A percentile compares a stretch with the other conserved stretches of the same genome.
phyloP scores from a whole-genome alignment of 1,140 invertebrate species.

The Lepeophtheirus salmonis region DNA sequence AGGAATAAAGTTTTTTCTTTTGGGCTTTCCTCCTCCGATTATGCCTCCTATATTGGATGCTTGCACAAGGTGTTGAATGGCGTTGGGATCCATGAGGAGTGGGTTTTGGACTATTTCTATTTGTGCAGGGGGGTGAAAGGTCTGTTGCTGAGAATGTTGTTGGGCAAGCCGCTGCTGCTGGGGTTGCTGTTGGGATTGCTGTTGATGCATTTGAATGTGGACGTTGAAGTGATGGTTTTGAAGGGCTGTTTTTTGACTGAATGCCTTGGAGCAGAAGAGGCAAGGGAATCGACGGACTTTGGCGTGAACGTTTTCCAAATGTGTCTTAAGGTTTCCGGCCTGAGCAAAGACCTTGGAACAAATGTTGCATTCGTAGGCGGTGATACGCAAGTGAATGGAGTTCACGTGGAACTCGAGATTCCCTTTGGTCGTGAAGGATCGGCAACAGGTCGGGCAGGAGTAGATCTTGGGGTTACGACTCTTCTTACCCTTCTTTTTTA shows the following conservation, averaged over 20 bases:
- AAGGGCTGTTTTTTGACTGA: background rate
- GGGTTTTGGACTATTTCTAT: background rate
- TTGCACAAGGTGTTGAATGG: background rate
- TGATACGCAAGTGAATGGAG: background rate
- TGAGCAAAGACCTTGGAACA: background rate
- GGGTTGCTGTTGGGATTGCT: background rate
- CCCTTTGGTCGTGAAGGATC: background rate
- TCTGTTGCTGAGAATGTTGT: background rate
- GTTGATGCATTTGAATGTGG: background rate
- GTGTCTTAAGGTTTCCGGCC: background rate
- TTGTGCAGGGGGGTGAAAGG: background rate
- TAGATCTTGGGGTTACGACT: background rate
- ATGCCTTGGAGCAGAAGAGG: background rate
- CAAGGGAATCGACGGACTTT: background rate
- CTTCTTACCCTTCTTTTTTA: no score
- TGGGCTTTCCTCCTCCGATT: background rate
- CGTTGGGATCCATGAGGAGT: background rate
- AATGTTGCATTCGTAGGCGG: background rate
- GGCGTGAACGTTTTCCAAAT: background rate
- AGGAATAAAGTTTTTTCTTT: background rate
- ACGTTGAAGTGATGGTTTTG: no score
- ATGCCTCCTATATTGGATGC: background rate
- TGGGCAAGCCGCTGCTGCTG: background rate
- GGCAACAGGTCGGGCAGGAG: background rate
- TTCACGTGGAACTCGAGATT: background rate